A percentile compares a stretch with the other conserved stretches of the same genome.
phyloP scores from a whole-genome alignment of 2,797 vertebrate species.

The Antrozous pallidus region DNA sequence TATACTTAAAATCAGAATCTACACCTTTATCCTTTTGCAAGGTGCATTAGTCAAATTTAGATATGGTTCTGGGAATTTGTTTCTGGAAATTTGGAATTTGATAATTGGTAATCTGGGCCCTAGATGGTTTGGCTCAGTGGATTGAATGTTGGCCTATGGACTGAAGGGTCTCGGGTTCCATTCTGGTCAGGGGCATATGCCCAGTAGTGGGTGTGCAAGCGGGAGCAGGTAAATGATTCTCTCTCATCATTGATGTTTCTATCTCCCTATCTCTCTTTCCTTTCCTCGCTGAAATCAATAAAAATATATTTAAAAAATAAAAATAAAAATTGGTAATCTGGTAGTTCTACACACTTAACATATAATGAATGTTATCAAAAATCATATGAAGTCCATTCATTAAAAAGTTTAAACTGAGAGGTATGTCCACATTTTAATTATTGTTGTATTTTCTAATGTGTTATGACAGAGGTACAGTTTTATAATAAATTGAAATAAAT shows the following conservation, averaged over 20 bases:
- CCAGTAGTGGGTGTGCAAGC: too few relatives aligned
- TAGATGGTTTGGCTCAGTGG: too few relatives aligned
- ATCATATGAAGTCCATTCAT: constrained; percentile 27
- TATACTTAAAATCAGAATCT: not conserved
- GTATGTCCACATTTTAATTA: not conserved
- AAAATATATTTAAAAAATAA: too few relatives aligned
- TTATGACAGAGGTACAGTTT: constrained; percentile 3
- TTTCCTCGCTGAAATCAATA: too few relatives aligned
- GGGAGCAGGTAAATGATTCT: too few relatives aligned
- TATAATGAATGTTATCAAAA: not conserved
- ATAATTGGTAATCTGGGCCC: not conserved
- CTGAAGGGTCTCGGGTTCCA: too few relatives aligned
- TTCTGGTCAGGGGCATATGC: too few relatives aligned
- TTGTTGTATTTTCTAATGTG: constrained; percentile 24
- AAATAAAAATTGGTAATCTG: constrained; percentile 5
- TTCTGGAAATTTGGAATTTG: not conserved
- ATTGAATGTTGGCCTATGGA: too few relatives aligned
- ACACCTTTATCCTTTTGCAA: not conserved
- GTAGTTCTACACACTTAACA: not conserved
- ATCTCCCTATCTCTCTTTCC: too few relatives aligned
- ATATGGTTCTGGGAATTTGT: not conserved
- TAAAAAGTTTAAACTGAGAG: constrained; percentile 17
- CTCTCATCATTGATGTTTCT: too few relatives aligned
- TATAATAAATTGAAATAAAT: constrained; percentile 16
- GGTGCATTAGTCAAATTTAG: not conserved